Conservation (phyloP, 1,140 invertebrate species). For the Leptoteleia sp. region DNA sequence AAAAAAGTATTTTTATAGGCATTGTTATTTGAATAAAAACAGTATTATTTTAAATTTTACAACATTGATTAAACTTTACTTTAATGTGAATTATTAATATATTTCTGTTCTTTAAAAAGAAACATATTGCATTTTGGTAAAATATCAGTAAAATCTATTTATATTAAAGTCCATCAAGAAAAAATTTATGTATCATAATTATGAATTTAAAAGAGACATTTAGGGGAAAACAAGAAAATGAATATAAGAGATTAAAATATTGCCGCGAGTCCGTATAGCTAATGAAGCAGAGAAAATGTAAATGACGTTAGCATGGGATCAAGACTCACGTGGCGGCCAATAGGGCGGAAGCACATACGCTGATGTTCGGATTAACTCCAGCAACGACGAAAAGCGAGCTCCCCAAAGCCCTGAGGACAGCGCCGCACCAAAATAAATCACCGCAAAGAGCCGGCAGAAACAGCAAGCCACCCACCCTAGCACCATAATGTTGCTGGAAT, state of each 20-base stretch:
- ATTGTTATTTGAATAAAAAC: too few species aligned
- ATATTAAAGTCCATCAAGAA: too few species aligned
- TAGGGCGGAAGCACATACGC: slow-evolving; percentile 74
- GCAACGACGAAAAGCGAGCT: slow-evolving; percentile 77
- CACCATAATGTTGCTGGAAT: slow-evolving; percentile 89
- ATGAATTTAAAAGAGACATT: too few species aligned
- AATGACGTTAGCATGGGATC: slow-evolving; percentile 42
- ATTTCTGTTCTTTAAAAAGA: too few species aligned
- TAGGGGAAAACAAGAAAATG: slow-evolving; percentile 8
- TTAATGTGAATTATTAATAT: too few species aligned
- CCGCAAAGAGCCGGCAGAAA: slow-evolving; percentile 90
- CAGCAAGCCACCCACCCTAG: slow-evolving; percentile 88
- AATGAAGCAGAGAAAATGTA: slow-evolving; percentile 22
- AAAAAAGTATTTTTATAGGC: too few species aligned
- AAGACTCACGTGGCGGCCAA: slow-evolving; percentile 75
- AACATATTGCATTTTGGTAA: too few species aligned
- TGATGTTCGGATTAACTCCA: slow-evolving; percentile 74
- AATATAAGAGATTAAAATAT: slow-evolving; percentile 4
- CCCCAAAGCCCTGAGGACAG: slow-evolving; percentile 90
- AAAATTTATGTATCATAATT: too few species aligned
- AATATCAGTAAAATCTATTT: too few species aligned
- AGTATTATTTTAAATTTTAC: too few species aligned
- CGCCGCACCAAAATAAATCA: slow-evolving; percentile 89
- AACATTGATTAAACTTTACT: too few species aligned
- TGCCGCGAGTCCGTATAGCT: neutral